Evolutionary conservation across 2,797 vertebrate genomes (phyloP).

Genomic region (Adelosebastes latens): DNA sequence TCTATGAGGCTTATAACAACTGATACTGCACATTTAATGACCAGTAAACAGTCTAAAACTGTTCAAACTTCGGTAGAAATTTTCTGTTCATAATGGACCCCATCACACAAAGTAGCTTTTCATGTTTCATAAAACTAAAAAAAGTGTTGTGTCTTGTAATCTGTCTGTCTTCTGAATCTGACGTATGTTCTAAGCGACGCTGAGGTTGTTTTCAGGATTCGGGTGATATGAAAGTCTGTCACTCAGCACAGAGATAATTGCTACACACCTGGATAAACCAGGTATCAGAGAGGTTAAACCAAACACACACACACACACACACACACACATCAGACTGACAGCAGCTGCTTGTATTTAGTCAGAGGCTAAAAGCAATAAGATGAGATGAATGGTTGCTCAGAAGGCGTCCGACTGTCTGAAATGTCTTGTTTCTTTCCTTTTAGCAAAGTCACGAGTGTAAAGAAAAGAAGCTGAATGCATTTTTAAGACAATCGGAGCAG

Average conservation of each 20-base stretch:
- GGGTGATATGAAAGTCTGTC: not conserved
- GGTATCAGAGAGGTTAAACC: not conserved
- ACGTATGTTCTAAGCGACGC: not conserved
- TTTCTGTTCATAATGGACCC: not conserved
- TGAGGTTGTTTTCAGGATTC: not conserved
- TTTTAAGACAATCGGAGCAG: not conserved
- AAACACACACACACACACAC: not conserved
- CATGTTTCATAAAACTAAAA: not conserved
- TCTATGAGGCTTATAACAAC: too few relatives aligned
- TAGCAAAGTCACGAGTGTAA: not conserved
- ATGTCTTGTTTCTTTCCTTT: not conserved
- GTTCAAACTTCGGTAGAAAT: not conserved
- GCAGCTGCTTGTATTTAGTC: slow-evolving; percentile 4
- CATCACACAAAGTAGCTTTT: not conserved
- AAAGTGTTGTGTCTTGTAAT: not conserved
- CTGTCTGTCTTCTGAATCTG: not conserved
- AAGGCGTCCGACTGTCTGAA: not conserved
- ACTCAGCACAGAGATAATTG: not conserved
- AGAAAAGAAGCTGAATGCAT: not conserved
- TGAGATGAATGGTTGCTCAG: not conserved
- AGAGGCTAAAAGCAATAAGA: not conserved
- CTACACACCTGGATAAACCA: not conserved
- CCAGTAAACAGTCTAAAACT: not conserved
- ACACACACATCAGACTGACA: not conserved
- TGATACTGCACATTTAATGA: too few relatives aligned